Percentiles rank a stretch among this genome's conserved stretches.
Conservation (phyloP, 2,888 invertebrate species). For the Trisateles emortualis region DNA sequence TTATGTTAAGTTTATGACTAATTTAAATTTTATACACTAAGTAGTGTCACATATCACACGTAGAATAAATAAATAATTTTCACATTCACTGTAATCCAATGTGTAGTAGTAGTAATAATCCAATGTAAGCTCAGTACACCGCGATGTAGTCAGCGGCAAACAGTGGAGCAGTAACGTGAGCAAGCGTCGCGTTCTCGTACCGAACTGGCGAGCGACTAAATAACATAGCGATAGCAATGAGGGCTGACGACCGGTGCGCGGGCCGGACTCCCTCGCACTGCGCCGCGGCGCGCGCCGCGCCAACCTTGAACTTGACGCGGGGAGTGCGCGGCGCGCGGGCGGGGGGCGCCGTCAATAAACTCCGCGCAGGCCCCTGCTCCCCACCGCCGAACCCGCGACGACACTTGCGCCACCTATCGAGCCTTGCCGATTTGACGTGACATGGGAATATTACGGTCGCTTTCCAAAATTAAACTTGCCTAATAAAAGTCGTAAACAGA, state of each 20-base stretch:
- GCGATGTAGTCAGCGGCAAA: slow-evolving; percentile 64
- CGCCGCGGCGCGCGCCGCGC: slow-evolving; percentile 87
- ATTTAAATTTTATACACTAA: slow-evolving; percentile 60
- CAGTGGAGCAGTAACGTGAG: slow-evolving; percentile 65
- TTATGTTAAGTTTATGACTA: slow-evolving; percentile 64
- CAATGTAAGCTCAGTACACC: slow-evolving; percentile 65
- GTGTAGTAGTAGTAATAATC: slow-evolving; percentile 64
- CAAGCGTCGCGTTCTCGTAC: slow-evolving; percentile 73
- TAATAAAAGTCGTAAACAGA: slow-evolving; percentile 17
- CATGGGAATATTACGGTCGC: slow-evolving; percentile 55
- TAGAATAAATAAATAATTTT: slow-evolving; percentile 51
- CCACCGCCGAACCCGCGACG: slow-evolving; percentile 46
- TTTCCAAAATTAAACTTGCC: slow-evolving; percentile 46
- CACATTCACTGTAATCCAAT: slow-evolving; percentile 84
- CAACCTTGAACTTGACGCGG: slow-evolving; percentile 88
- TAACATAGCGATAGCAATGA: slow-evolving; percentile 78
- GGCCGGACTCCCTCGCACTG: slow-evolving; percentile 87
- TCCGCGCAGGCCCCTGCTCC: slow-evolving; percentile 83
- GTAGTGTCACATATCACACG: slow-evolving; percentile 73
- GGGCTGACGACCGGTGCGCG: slow-evolving; percentile 87
- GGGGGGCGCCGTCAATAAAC: slow-evolving; percentile 83
- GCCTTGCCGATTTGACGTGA: slow-evolving; percentile 62
- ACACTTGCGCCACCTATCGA: slow-evolving; percentile 55
- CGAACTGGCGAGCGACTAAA: slow-evolving; percentile 70
- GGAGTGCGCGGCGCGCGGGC: slow-evolving; percentile 70